A percentile compares a stretch with the other conserved stretches of the same genome.
Evolutionary conservation across 1,140 invertebrate genomes (phyloP).

Genomic region (Lordiphosa clarofinis): DNA sequence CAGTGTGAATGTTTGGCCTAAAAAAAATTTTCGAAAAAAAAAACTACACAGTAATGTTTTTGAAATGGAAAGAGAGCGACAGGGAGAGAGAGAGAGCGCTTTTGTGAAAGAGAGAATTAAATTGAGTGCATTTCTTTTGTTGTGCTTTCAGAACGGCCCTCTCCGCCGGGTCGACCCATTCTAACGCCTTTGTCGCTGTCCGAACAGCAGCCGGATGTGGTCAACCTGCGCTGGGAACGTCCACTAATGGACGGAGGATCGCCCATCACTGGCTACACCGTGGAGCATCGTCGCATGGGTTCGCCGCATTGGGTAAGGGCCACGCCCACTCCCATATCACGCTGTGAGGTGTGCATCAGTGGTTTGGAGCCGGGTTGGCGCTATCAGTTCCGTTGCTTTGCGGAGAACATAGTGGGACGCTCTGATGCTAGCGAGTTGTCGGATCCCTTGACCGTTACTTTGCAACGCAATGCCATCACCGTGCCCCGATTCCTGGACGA

Average conservation of each 20-base stretch:
- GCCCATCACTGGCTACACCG: conserved; percentile 90
- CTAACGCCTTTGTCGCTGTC: conserved; percentile 84
- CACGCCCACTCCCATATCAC: conserved; percentile 84
- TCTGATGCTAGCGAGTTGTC: conserved; percentile 89
- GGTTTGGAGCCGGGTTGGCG: conserved; percentile 91
- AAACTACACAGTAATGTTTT: conserved; percentile 64
- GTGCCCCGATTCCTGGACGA: conserved; percentile 86
- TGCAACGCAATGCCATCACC: conserved; percentile 84
- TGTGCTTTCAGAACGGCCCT: conserved; percentile 84
- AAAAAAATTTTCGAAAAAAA: conserved; percentile 34
- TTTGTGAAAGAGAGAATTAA: neutral
- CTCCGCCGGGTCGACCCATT: conserved; percentile 88
- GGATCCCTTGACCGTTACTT: conserved; percentile 87
- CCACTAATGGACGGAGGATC: conserved; percentile 92
- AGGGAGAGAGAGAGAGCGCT: conserved; percentile 6
- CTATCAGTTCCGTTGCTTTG: conserved; percentile 93
- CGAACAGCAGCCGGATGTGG: conserved; percentile 89
- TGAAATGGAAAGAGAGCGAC: conserved; percentile 9
- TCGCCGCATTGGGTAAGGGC: conserved; percentile 89
- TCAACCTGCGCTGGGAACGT: conserved; percentile 91
- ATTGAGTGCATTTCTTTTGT: conserved; percentile 54
- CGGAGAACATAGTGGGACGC: conserved; percentile 90
- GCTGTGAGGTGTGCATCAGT: conserved; percentile 87
- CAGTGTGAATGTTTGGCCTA: conserved; percentile 58
- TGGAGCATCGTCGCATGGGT: conserved; percentile 89